phyloP scores from a whole-genome alignment of 2,797 vertebrate species.

The Gastrophryne carolinensis region DNA sequence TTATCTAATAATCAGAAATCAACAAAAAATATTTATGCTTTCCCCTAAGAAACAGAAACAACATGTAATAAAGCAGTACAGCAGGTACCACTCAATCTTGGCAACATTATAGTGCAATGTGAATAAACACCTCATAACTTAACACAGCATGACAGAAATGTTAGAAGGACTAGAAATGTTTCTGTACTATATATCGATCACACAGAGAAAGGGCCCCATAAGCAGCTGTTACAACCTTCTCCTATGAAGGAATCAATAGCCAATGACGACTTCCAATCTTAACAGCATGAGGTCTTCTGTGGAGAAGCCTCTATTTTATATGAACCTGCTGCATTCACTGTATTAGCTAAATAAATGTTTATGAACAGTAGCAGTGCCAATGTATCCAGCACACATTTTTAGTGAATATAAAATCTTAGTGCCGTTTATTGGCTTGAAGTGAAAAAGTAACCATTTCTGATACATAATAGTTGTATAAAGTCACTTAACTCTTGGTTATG shows the following conservation, averaged over 20 bases:
- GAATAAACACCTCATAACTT: not conserved
- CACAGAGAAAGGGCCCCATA: not conserved
- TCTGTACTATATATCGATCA: not conserved
- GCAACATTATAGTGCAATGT: not conserved
- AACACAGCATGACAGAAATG: constrained; percentile 1
- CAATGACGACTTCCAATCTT: not conserved
- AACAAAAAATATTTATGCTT: too few relatives aligned
- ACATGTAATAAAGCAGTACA: not conserved
- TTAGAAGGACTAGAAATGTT: not conserved
- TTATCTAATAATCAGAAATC: too few relatives aligned
- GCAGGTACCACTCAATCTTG: not conserved
- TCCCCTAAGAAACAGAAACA: not conserved
- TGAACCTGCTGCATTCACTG: not conserved
- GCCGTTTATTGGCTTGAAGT: too few relatives aligned
- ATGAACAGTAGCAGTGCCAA: too few relatives aligned
- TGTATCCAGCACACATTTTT: too few relatives aligned
- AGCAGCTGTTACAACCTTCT: not conserved
- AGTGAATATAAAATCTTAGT: too few relatives aligned
- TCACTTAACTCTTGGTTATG: too few relatives aligned
- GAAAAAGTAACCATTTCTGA: too few relatives aligned
- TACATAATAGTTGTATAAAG: too few relatives aligned
- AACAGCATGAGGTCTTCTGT: not conserved
- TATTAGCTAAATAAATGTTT: not conserved
- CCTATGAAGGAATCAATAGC: not conserved
- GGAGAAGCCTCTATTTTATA: not conserved